Conservation (phyloP, 2,797 vertebrate genomes). For the Chromis chromis region DNA sequence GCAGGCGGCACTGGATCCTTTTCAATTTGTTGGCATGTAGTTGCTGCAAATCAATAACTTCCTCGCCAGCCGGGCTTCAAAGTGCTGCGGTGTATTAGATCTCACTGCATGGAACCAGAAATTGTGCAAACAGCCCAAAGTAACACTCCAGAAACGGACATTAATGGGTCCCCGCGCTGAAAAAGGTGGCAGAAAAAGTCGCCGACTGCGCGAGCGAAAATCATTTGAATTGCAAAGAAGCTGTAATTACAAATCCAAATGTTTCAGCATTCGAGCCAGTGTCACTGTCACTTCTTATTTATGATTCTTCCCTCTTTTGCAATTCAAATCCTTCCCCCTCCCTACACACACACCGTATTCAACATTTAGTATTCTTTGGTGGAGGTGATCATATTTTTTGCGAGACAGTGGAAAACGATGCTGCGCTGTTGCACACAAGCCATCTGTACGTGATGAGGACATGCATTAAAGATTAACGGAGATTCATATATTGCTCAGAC, state of each 20-base stretch:
- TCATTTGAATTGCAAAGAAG: slow-evolving; percentile 66
- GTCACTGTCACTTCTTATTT: slow-evolving; percentile 59
- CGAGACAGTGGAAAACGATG: slow-evolving; percentile 5
- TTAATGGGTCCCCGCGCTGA: slow-evolving; percentile 15
- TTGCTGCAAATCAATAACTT: slow-evolving; percentile 58
- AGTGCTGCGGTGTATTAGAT: slow-evolving; percentile 28
- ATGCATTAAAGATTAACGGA: slow-evolving; percentile 39
- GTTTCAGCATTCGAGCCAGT: slow-evolving; percentile 53
- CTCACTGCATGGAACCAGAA: slow-evolving; percentile 15
- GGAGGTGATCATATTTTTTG: slow-evolving; percentile 27
- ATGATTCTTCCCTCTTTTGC: slow-evolving; percentile 53
- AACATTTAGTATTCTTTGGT: slow-evolving; percentile 41
- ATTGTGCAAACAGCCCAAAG: slow-evolving; percentile 33
- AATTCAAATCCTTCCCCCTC: slow-evolving; percentile 49
- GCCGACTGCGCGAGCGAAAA: slow-evolving; percentile 2
- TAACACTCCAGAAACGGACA: slow-evolving; percentile 21
- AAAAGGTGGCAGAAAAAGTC: slow-evolving; percentile 44
- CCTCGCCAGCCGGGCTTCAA: slow-evolving; percentile 22
- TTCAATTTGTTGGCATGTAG: slow-evolving; percentile 35
- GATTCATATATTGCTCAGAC: slow-evolving; percentile 9
- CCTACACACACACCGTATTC: slow-evolving; percentile 8
- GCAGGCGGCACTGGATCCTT: slow-evolving; percentile 17
- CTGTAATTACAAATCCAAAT: slow-evolving; percentile 65
- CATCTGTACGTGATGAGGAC: slow-evolving; percentile 48
- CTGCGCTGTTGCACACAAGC: slow-evolving; percentile 17